Percentiles rank a stretch among this genome's conserved stretches.
Conservation (phyloP, 2,888 invertebrate species). For the Hirtodrosophila trivittata region DNA sequence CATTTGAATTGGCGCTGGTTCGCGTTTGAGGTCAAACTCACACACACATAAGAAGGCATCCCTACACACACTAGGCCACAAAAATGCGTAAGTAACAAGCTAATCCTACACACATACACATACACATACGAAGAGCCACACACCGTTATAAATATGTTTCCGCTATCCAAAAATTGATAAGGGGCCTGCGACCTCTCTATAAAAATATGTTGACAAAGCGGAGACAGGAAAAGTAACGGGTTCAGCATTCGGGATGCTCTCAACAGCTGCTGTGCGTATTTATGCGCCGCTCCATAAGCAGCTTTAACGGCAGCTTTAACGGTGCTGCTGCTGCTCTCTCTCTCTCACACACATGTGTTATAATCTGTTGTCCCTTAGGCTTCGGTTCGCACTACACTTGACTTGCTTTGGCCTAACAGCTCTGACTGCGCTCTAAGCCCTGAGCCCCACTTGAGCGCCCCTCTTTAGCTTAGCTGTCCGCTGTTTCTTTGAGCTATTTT, state of each 20-base stretch:
- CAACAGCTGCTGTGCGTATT: conserved; percentile 44
- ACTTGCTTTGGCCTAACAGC: conserved; percentile 34
- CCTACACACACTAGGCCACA: conserved; percentile 7
- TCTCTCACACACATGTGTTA: neutral
- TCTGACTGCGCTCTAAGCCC: conserved; percentile 9
- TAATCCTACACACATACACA: conserved; percentile 7
- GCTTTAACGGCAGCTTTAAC: conserved; percentile 19
- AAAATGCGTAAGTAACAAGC: conserved; percentile 52
- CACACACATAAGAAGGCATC: conserved; percentile 11
- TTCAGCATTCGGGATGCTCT: conserved; percentile 2
- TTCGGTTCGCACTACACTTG: conserved; percentile 36
- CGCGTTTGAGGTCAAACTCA: conserved; percentile 41
- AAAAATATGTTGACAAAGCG: conserved; percentile 30
- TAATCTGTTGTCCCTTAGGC: conserved; percentile 54
- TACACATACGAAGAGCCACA: neutral
- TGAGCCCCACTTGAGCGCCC: conserved; percentile 35
- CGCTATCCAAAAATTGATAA: conserved; percentile 39
- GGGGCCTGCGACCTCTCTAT: conserved; percentile 21
- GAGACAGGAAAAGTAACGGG: conserved; percentile 16
- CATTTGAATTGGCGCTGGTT: conserved; percentile 48
- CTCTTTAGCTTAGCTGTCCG: conserved; percentile 32
- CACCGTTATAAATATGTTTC: conserved; percentile 14
- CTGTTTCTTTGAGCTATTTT: conserved; percentile 53
- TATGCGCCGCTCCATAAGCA: conserved; percentile 38
- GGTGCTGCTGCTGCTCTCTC: neutral